phyloP scores from a whole-genome alignment of 2,888 invertebrate genomes.

The Halictus quadricinctus region DNA sequence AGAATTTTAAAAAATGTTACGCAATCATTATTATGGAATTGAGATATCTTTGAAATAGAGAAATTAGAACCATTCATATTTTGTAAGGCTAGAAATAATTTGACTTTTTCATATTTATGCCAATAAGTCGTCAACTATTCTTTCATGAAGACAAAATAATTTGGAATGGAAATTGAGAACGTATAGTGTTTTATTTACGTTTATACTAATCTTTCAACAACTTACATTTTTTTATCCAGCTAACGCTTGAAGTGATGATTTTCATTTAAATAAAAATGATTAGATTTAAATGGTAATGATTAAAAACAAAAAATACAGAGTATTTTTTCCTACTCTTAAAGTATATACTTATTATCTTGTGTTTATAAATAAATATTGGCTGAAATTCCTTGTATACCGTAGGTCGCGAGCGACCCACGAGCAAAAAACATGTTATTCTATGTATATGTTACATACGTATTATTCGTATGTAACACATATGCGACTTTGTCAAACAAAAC shows the following conservation, averaged over 20 bases:
- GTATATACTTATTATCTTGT: background rate
- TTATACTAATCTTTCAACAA: background rate
- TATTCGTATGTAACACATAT: background rate
- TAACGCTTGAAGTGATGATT: background rate
- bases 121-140: background rate
- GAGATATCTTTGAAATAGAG: background rate
- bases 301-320: background rate
- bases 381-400: background rate
- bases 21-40: background rate
- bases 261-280: no score
- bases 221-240: background rate
- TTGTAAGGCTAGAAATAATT: background rate
- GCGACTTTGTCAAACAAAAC: slow-evolving; percentile 5
- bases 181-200: background rate
- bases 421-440: background rate
- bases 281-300: no score
- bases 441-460: background rate
- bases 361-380: background rate
- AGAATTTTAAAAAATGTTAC: background rate
- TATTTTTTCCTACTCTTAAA: background rate
- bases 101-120: background rate
- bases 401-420: background rate
- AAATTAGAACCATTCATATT: background rate
- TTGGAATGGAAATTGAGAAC: background rate
- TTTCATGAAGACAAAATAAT: background rate